phyloP scores from a whole-genome alignment of 64 coral and sea anemone genomes.

The Pachyseris speciosa region DNA sequence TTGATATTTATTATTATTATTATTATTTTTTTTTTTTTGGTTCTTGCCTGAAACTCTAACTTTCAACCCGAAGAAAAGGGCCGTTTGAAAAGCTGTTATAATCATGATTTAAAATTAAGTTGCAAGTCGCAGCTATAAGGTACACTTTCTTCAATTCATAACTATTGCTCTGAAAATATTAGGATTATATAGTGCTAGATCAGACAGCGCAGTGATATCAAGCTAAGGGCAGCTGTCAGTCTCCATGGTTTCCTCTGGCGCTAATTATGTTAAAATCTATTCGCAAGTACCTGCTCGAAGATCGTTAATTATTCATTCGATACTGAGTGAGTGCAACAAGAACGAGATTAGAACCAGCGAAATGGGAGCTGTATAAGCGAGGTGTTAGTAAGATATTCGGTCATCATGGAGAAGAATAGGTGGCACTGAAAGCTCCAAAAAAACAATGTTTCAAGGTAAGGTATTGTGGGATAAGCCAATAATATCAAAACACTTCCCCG shows the following conservation, averaged over 20 bases:
- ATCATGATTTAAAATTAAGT: too few relatives aligned
- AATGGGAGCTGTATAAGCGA: conserved; percentile 2
- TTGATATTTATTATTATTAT: too few relatives aligned
- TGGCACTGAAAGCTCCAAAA: conserved; percentile 13
- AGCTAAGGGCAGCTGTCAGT: conserved; percentile 1
- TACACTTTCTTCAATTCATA: too few relatives aligned
- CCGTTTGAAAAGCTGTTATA: too few relatives aligned
- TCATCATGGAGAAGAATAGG: conserved; percentile 32
- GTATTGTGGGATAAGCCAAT: background rate
- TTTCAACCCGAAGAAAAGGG: too few relatives aligned
- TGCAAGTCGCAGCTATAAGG: too few relatives aligned
- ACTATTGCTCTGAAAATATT: too few relatives aligned
- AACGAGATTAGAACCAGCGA: background rate
- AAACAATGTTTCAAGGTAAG: conserved; percentile 56
- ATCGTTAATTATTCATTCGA: conserved; percentile 39
- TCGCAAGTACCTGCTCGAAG: conserved; percentile 36
- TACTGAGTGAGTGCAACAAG: background rate
- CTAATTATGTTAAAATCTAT: conserved; percentile 52
- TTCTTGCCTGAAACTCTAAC: too few relatives aligned
- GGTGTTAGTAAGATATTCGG: background rate
- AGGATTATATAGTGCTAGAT: too few relatives aligned
- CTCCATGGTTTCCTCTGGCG: background rate
- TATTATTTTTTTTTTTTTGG: too few relatives aligned
- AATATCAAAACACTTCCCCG: background rate
- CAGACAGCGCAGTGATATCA: background rate